Base-by-base conservation (phyloP, 2,113 vertebrate genomes). In the Myrmecophaga tridactyla region DNA sequence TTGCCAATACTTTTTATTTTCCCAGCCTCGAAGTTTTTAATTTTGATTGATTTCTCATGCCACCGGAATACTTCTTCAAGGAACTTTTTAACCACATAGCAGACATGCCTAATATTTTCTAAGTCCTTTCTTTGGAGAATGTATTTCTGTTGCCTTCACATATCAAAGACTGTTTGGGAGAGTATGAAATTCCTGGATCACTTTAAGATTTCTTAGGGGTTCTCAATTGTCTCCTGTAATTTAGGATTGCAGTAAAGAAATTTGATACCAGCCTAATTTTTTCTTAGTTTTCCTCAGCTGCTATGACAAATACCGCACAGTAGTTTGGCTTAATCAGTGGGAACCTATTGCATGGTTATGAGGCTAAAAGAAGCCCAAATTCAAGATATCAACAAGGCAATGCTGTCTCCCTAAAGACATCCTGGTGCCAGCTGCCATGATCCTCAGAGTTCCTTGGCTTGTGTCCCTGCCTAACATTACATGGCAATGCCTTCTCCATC, bases 1-100 rank as follows among this genome's bases (percentile, higher is more conserved):
- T 27, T 72, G 65, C 43, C 18, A 48, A 87, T 94, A 62, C 4
- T n/a, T 94, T 72, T 58, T 43, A 89, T 62, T 90, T 96, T 92
- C 27, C 34, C 34, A 70, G 43, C 27, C 75, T 78, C 62, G 81
- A 73, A 82, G n/a, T 53, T 67, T 67, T 82, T 89, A 81, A 86
- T 31, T 89, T 78, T 58, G 25, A 93, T 78, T 69, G 20, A 91
- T 69, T 65, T 88, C n/a, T 86, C 78, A 63, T 58, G 39, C 82
- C 13, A 20, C 31, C 80, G 3, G 58, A 43, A 41, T 75, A 41
- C 23, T 91, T 77, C 92, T 83, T 56, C 23, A 70, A 89, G 69
- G 27, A 72, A 77, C 8, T 23, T 62, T 36, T 51, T 31, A 23
- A 36, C 62, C 36, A 39, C 3, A 0, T 46, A 75, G 31, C 10